phyloP scores from a whole-genome alignment of 2,113 vertebrate genomes.

The Bujurquina vittata region DNA sequence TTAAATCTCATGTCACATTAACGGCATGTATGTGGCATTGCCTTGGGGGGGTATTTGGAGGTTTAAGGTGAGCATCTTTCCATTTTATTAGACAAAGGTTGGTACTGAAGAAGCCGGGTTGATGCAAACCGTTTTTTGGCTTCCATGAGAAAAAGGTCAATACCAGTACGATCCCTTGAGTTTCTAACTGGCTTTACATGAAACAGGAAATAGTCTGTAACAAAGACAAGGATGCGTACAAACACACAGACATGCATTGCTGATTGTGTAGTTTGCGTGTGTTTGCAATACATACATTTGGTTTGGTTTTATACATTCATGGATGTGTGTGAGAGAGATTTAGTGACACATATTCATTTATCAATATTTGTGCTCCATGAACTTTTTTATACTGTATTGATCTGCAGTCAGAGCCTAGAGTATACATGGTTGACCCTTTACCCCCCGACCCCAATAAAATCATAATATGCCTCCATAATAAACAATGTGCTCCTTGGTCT shows the following conservation, averaged over 20 bases:
- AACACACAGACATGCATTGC: not conserved
- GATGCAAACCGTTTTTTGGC: constrained; percentile 10
- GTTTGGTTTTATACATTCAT: not conserved
- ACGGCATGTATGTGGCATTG: not conserved
- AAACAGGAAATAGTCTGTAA: constrained; percentile 48
- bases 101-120: not conserved
- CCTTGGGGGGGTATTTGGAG: not conserved
- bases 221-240: constrained; percentile 23
- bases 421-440: constrained; percentile 66
- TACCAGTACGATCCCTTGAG: constrained; percentile 31
- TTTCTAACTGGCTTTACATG: constrained; percentile 41
- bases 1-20: not conserved
- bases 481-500: constrained; percentile 48
- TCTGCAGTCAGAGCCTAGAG: constrained; percentile 53
- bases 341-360: constrained; percentile 61
- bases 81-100: not conserved
- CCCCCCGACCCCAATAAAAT: constrained; percentile 61
- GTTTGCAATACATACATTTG: not conserved
- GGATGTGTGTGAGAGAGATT: constrained; percentile 28
- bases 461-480: constrained; percentile 68
- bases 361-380: constrained; percentile 66
- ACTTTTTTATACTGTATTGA: constrained; percentile 64
- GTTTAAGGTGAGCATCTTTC: not conserved
- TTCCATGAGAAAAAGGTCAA: constrained; percentile 50
- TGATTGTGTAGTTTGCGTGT: not conserved